Conservation (phyloP, 2,888 invertebrate species). For the Apodemia mormo region DNA sequence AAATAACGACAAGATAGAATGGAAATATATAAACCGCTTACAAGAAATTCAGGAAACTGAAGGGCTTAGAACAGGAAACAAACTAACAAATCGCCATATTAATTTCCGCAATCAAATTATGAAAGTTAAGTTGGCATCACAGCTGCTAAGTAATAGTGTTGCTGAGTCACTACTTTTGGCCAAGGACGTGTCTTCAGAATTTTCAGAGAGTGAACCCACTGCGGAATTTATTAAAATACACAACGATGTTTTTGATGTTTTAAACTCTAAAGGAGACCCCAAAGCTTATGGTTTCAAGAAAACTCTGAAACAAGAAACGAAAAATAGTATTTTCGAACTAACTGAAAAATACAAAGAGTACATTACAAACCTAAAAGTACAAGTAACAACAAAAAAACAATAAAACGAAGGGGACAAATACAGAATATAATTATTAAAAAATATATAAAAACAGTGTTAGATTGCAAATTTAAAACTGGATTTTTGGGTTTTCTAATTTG, state of each 20-base stretch:
- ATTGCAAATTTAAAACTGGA: slow-evolving; percentile 21
- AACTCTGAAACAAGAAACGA: neutral
- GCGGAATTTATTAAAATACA: slow-evolving; percentile 28
- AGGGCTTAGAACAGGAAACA: slow-evolving; percentile 31
- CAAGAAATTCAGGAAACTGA: slow-evolving; percentile 30
- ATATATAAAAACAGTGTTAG: neutral
- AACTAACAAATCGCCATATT: slow-evolving; percentile 23
- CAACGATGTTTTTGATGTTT: slow-evolving; percentile 33
- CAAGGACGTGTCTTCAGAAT: slow-evolving; percentile 25
- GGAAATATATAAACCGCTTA: slow-evolving; percentile 26
- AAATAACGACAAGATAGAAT: slow-evolving; percentile 27
- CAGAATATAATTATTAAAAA: neutral
- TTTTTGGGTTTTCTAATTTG: slow-evolving; percentile 25
- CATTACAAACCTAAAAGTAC: neutral
- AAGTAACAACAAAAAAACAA: slow-evolving; percentile 20
- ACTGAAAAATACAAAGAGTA: neutral
- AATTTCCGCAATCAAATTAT: slow-evolving; percentile 35
- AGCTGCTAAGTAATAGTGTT: slow-evolving; percentile 32
- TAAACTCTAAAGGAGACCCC: slow-evolving; percentile 26
- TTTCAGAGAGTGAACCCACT: slow-evolving; percentile 27
- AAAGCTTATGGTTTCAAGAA: slow-evolving; percentile 18
- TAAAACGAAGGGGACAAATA: neutral
- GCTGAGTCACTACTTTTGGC: slow-evolving; percentile 24
- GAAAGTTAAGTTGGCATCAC: slow-evolving; percentile 33
- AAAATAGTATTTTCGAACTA: neutral